Percentiles rank a stretch among this genome's conserved stretches.
Conservation (phyloP, 2,113 vertebrate species). For the Sphaerodactylus townsendi region DNA sequence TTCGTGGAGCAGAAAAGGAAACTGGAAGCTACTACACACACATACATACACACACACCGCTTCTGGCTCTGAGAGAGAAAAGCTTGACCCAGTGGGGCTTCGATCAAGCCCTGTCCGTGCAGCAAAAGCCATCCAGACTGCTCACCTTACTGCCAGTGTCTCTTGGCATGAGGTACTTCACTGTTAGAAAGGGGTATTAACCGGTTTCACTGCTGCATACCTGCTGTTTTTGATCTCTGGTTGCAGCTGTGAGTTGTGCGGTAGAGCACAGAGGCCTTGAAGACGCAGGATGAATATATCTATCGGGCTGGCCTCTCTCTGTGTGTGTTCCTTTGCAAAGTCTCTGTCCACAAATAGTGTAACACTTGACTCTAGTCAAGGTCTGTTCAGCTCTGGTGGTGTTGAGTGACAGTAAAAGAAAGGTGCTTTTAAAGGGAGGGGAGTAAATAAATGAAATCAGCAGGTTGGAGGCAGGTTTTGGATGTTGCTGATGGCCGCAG, state of each 20-base stretch:
- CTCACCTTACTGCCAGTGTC: background rate
- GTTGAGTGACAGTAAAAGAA: background rate
- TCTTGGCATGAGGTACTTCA: background rate
- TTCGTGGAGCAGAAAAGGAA: background rate
- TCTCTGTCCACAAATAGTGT: slow-evolving; percentile 39
- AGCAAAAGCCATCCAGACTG: background rate
- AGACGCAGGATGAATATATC: background rate
- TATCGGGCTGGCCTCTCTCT: slow-evolving; percentile 11
- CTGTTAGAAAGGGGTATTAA: background rate
- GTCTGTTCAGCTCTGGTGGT: slow-evolving; percentile 44
- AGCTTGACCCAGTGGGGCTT: background rate
- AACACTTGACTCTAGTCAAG: slow-evolving; percentile 32
- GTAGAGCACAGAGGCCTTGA: background rate
- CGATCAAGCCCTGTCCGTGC: too few species aligned
- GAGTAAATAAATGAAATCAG: too few species aligned
- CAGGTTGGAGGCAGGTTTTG: background rate
- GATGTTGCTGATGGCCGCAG: background rate
- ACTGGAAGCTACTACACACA: background rate
- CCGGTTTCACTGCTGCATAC: background rate
- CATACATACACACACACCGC: background rate
- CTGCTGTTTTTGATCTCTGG: background rate
- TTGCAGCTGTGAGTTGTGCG: background rate
- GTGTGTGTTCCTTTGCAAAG: slow-evolving; percentile 27
- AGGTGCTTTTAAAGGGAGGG: background rate
- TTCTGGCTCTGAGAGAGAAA: background rate